Conservation (phyloP, 2,113 vertebrate species). For the Falco punctatus region DNA sequence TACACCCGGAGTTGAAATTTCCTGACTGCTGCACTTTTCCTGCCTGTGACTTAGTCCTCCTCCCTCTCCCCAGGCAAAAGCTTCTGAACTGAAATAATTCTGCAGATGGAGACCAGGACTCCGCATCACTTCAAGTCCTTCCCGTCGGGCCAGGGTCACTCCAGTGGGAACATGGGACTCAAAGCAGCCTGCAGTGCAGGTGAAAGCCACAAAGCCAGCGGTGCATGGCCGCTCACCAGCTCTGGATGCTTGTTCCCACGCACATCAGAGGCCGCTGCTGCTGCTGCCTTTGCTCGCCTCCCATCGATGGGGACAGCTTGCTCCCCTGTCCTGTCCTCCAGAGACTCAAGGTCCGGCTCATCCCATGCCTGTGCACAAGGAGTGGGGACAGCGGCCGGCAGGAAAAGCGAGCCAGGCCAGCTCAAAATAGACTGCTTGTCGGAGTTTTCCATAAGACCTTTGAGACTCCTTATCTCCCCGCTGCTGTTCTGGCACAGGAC, state of each 20-base stretch:
- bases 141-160: accelerated
- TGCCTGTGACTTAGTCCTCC: neutral
- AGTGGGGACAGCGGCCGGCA: neutral
- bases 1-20: neutral
- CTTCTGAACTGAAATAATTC: neutral
- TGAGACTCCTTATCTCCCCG: slow-evolving; percentile 11
- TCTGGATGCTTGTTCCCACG: neutral
- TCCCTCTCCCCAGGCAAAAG: neutral
- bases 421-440: slow-evolving; percentile 41
- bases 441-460: slow-evolving; percentile 32
- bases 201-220: neutral
- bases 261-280: neutral
- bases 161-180: neutral
- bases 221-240: accelerated
- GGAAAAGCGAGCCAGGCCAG: neutral
- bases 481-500: neutral
- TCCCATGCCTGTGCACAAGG: neutral
- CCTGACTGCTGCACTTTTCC: neutral
- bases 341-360: neutral
- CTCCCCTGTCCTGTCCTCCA: neutral
- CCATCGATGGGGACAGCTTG: accelerated
- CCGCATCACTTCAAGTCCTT: accelerated
- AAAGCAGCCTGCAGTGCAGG: accelerated
- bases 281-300: neutral
- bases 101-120: neutral